Evolutionary conservation across 2,113 vertebrate species (phyloP), one percentile per base, ranked within the genome.

Genomic region (Litocranius walleri): DNA sequence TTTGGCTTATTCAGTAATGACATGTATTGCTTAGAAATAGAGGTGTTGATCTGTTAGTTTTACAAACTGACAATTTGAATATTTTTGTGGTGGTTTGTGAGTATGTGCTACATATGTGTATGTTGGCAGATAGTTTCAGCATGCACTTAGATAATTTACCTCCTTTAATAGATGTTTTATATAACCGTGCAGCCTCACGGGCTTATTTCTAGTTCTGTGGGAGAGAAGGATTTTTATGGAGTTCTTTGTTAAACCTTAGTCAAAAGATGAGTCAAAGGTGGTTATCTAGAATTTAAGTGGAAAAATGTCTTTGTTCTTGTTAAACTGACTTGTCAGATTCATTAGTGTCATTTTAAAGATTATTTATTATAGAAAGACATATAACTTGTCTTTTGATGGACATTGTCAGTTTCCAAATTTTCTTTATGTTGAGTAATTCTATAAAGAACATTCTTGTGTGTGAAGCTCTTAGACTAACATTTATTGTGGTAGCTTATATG

Each of bases 301-400:
- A 57, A 54, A 88, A 88, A 43, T 74, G 85, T 54, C 50, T 67
- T 83, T 78, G 29, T 95, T 96, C 21, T 67, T 9, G 7, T 87
- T 87, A 90, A 84, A 57, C 17, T 78, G 21, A 59, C 33, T 80
- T 90, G 50, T 64, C 16, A 59, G 50, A 59, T 87, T 61, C 59
- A 74, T 67, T 40, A 84, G 19, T 86, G n/a, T 91, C 67, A 81
- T 80, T 96, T 96, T 67, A 87, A 94, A 86, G 40, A 92, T 29
- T 74, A 14, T 54, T 81, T 45, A 27, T 78, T 45, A 40, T 25
- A 64, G 16, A 27, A 87, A 78, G 56, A 81, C 30, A 89, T 16
- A 84, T 25, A 87, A 25, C 30, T 88, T 48, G 77, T 54, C 48
- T 89, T 81, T 95, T 88, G 45, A 45, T 91, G 90, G 59, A 71